phyloP scores from a whole-genome alignment of 2,113 vertebrate genomes.

The Gymnobelideus leadbeateri region DNA sequence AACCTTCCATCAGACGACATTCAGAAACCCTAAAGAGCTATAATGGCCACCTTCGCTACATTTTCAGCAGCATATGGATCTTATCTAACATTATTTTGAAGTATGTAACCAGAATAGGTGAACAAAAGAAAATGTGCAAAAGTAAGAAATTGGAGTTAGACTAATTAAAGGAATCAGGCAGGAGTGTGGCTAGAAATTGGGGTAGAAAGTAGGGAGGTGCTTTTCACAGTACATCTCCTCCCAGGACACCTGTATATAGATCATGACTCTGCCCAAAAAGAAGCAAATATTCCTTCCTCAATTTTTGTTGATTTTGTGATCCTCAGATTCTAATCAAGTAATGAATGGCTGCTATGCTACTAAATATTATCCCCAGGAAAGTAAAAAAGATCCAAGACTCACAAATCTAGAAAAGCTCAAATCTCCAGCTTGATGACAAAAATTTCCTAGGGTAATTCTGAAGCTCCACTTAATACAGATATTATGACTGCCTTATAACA shows the following conservation, averaged over 20 bases:
- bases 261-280: conserved; percentile 1
- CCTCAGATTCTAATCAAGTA: conserved; percentile 52
- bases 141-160: not conserved
- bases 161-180: conserved; percentile 29
- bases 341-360: conserved; percentile 44
- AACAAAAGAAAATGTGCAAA: conserved; percentile 27
- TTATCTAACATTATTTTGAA: not conserved
- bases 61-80: not conserved
- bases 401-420: not conserved
- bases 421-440: conserved; percentile 36
- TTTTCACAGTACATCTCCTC: not conserved
- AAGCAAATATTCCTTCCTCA: conserved; percentile 10
- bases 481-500: conserved; percentile 13
- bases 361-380: conserved; percentile 33
- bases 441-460: not conserved
- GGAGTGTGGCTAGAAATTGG: not conserved
- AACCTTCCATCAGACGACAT: not conserved
- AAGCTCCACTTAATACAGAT: not conserved
- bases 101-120: conserved; percentile 1
- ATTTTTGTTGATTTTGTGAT: conserved; percentile 6
- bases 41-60: not conserved
- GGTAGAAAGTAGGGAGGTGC: not conserved
- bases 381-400: conserved; percentile 50
- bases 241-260: not conserved
- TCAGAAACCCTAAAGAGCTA: not conserved